Conservation (phyloP, 2,888 invertebrate species). For the Formica aserva region DNA sequence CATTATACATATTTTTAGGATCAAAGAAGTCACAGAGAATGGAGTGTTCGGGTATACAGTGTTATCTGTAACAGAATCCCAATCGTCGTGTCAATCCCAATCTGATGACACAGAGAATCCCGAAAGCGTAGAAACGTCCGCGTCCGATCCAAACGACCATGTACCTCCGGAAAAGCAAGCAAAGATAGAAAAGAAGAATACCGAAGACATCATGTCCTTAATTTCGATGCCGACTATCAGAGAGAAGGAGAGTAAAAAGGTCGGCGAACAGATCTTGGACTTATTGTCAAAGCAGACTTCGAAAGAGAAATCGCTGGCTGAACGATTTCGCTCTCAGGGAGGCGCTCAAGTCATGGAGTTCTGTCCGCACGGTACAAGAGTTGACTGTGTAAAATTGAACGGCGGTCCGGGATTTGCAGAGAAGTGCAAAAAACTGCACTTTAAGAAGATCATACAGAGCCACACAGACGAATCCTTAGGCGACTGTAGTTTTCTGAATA, state of each 20-base stretch:
- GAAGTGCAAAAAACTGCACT: slow-evolving; percentile 96
- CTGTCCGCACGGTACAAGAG: slow-evolving; percentile 97
- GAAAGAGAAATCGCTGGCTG: slow-evolving; percentile 97
- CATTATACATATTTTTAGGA: slow-evolving; percentile 69
- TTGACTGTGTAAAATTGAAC: slow-evolving; percentile 90
- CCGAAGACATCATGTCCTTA: slow-evolving; percentile 89
- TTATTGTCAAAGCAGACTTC: slow-evolving; percentile 97
- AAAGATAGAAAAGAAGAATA: slow-evolving; percentile 81
- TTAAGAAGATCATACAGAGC: slow-evolving; percentile 97
- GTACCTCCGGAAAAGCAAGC: slow-evolving; percentile 80
- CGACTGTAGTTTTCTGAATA: slow-evolving; percentile 99
- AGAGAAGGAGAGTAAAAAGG: slow-evolving; percentile 97
- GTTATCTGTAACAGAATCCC: slow-evolving; percentile 80
- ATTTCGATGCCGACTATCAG: slow-evolving; percentile 97
- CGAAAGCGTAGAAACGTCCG: slow-evolving; percentile 78
- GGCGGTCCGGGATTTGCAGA: slow-evolving; percentile 85
- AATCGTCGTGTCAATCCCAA: slow-evolving; percentile 75
- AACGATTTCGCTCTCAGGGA: slow-evolving; percentile 98
- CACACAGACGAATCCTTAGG: slow-evolving; percentile 98
- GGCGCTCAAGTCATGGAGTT: slow-evolving; percentile 97
- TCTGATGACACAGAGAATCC: slow-evolving; percentile 77
- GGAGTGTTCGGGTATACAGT: slow-evolving; percentile 83
- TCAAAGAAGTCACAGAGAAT: slow-evolving; percentile 84
- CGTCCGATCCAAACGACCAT: slow-evolving; percentile 79
- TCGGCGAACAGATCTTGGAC: slow-evolving; percentile 98